These are phyloP conservation scores for Uria aalge DNA, from an alignment of 2,113 vertebrate species.

Conservation along the genomic window DNA sequence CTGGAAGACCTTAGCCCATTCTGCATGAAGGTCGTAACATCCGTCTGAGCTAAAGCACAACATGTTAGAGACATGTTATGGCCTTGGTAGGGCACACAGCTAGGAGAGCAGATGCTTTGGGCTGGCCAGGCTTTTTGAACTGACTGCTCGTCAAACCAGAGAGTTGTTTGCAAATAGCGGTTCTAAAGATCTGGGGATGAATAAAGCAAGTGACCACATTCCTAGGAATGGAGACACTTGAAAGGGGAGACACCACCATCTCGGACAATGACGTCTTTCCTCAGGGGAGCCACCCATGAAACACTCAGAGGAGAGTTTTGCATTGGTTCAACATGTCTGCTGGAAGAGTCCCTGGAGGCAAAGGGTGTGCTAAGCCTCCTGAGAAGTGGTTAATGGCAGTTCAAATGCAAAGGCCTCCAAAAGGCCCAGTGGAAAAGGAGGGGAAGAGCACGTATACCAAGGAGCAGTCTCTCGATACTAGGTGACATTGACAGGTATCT, in stretches of 20 bases:
- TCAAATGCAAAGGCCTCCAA: neutral
- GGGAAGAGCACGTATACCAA: neutral
- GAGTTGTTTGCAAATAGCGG: neutral
- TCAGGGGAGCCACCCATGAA: rapidly evolving
- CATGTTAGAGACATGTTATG: rapidly evolving
- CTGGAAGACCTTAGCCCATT: neutral
- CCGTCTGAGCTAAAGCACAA: neutral
- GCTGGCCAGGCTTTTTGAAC: neutral
- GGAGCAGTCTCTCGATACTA: neutral
- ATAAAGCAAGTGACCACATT: neutral
- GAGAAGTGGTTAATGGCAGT: neutral
- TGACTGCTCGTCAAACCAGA: neutral
- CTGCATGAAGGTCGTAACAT: neutral
- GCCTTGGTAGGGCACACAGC: neutral
- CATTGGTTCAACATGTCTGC: neutral
- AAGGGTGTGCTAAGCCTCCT: neutral
- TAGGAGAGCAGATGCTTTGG: neutral
- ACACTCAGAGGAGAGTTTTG: neutral
- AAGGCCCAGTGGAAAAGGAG: neutral
- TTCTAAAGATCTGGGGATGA: neutral
- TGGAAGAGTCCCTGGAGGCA: neutral
- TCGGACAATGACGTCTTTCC: neutral
- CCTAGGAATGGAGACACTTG: neutral
- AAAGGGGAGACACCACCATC: neutral
- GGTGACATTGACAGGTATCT: neutral